Base-by-base conservation (phyloP, 2,888 invertebrate genomes). In the Epistrophella euchroma region DNA sequence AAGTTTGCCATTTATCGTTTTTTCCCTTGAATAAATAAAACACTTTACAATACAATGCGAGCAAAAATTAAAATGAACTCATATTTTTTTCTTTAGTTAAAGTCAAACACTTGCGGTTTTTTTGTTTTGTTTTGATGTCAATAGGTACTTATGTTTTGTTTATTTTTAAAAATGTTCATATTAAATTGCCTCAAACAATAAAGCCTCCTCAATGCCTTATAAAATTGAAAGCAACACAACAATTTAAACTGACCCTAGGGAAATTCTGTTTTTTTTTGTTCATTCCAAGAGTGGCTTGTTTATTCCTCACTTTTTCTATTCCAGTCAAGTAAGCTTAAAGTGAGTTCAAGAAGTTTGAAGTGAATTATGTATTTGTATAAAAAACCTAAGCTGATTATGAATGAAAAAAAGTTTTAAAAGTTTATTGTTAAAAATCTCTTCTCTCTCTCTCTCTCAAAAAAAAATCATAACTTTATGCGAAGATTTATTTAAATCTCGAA, bases 151-250 rank as follows among this genome's bases (percentile, higher is more conserved):
- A 43, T 43, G 17, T 43, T 43, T 43, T 17, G 17, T 43, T 47
- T 47, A 19, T 47, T 19, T 11, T 19, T 2, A 0, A n/a, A 7
- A 17, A 17, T 17, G 9, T 17, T 45, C 17, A 11, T 9, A 19
- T 19, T 9, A 10, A 19, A 19, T 9, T 4, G 19, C 9, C 19
- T 47, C 7, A 22, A 60, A 60, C 15, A 6, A 56, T 22, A 2
- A 60, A 60, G 37, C 22, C 22, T 60, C 40, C 37, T 40, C 40
- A 37, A 60, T 25, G 4, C 4, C 15, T 60, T 15, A 9, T 40
- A 9, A 60, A 60, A 60, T 15, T 60, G 37, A 40, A 58, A 60
- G 40, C 60, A 60, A 6, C 32, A 60, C 60, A 60, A 6, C 32
- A 60, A 37, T 40, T 40, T 19, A 37, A 60, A 60, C 37, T 60